These are phyloP conservation scores for Drosophila mimetica DNA, from an alignment of 2,888 invertebrate species.

Conservation along the genomic window DNA sequence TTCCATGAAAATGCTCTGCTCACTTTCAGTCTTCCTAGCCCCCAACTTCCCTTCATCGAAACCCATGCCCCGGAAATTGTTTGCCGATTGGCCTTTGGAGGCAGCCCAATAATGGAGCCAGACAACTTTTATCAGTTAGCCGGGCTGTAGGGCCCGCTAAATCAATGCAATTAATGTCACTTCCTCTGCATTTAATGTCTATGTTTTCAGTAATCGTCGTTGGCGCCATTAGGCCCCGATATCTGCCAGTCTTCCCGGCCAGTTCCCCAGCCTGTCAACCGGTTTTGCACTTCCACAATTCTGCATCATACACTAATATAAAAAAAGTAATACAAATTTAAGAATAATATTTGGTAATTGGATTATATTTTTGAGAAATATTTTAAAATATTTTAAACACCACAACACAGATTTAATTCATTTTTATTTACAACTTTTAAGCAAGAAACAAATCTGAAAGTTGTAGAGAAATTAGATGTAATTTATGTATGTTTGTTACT, in stretches of 20 bases:
- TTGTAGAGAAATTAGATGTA: too few relatives aligned
- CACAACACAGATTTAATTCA: too few relatives aligned
- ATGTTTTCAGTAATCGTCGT: slow-evolving; percentile 75
- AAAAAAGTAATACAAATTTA: not conserved
- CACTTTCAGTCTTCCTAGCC: not conserved
- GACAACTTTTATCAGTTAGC: slow-evolving; percentile 33
- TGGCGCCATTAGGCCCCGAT: slow-evolving; percentile 62
- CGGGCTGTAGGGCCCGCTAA: slow-evolving; percentile 59
- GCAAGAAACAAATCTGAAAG: too few relatives aligned
- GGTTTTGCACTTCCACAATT: slow-evolving; percentile 35
- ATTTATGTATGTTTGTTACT: too few relatives aligned
- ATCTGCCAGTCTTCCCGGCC: slow-evolving; percentile 5
- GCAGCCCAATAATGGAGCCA: slow-evolving; percentile 15
- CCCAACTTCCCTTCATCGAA: not conserved
- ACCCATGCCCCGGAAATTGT: slow-evolving; percentile 18
- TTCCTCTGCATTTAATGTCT: slow-evolving; percentile 76
- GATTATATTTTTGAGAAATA: too few relatives aligned
- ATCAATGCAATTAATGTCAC: slow-evolving; percentile 80
- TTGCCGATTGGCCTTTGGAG: slow-evolving; percentile 49
- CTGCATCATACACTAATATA: slow-evolving; percentile 12
- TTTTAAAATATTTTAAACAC: too few relatives aligned
- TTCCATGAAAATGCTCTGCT: slow-evolving; percentile 10
- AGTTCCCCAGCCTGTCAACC: slow-evolving; percentile 32
- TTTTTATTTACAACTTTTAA: too few relatives aligned
- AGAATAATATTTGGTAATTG: not conserved